These are phyloP conservation scores for Chelonoidis abingdonii DNA, from an alignment of 2,113 vertebrate genomes.

Conservation along the genomic window DNA sequence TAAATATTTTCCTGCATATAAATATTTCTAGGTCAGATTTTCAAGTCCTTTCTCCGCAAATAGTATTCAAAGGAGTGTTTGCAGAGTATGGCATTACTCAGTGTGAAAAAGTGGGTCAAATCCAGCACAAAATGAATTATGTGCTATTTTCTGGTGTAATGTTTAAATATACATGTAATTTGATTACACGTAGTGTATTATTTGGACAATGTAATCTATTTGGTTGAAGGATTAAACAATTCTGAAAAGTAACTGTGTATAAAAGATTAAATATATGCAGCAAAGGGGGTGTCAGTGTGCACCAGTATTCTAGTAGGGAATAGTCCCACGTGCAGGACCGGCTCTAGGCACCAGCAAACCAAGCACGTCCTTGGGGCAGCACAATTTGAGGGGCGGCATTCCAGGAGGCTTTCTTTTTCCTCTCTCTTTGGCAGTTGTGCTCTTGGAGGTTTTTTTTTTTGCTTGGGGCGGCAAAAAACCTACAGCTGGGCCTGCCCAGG, in stretches of 20 bases:
- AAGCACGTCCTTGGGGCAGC: too few relatives aligned
- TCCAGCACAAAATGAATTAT: neutral
- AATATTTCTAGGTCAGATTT: neutral
- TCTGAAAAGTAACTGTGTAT: rapidly evolving
- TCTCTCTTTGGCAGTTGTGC: too few relatives aligned
- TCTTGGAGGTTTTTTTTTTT: too few relatives aligned
- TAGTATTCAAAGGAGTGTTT: neutral
- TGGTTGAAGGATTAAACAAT: slow-evolving; percentile 10
- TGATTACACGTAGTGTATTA: neutral
- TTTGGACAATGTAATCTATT: neutral
- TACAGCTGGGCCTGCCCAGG: too few relatives aligned
- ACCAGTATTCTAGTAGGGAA: neutral
- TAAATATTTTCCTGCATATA: neutral
- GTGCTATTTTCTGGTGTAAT: neutral
- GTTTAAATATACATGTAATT: neutral
- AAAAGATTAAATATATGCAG: neutral
- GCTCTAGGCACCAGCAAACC: too few relatives aligned
- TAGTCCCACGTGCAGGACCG: neutral
- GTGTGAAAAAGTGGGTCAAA: neutral
- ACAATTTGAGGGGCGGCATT: too few relatives aligned
- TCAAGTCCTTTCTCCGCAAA: slow-evolving; percentile 1
- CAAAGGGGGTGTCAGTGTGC: neutral
- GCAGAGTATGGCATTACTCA: neutral
- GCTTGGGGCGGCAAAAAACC: too few relatives aligned
- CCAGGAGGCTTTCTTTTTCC: too few relatives aligned